These are phyloP conservation scores for Encarsia formosa DNA, from an alignment of 2,888 invertebrate species.

Conservation along the genomic window DNA sequence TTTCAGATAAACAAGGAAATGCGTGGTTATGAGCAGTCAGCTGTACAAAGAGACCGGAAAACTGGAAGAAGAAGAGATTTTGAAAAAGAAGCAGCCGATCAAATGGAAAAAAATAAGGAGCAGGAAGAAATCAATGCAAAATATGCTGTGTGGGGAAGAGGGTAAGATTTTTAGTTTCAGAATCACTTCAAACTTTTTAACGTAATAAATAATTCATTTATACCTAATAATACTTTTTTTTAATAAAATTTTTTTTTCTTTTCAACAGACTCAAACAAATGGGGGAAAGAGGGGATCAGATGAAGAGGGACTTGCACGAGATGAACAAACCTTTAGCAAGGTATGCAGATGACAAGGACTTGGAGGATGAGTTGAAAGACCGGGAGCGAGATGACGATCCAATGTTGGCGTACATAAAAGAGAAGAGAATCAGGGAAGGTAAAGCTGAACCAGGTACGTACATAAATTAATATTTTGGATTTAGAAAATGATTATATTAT, in stretches of 20 bases:
- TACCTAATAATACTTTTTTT: no score
- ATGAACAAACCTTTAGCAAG: constrained; percentile 88
- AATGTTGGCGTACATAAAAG: constrained; percentile 82
- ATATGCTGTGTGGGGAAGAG: constrained; percentile 81
- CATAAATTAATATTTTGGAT: not conserved
- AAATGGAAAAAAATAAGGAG: constrained; percentile 64
- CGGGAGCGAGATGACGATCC: constrained; percentile 86
- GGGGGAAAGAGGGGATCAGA: constrained; percentile 65
- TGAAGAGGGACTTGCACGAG: constrained; percentile 76
- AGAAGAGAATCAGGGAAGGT: constrained; percentile 63
- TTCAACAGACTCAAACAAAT: constrained; percentile 75
- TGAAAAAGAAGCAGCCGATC: constrained; percentile 64
- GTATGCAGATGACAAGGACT: constrained; percentile 80
- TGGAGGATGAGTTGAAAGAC: constrained; percentile 72
- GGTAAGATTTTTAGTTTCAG: constrained; percentile 56
- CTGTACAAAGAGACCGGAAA: constrained; percentile 65
- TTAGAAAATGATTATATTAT: constrained; percentile 1
- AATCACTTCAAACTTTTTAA: not conserved
- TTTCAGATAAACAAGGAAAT: constrained; percentile 65
- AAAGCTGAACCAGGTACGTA: constrained; percentile 53
- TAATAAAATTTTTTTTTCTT: no score
- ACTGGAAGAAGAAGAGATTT: constrained; percentile 65
- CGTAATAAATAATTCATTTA: no score
- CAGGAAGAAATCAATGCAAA: constrained; percentile 66
- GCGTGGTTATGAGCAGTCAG: constrained; percentile 68